Percentiles rank a stretch among this genome's conserved stretches.
Conservation (phyloP, 2,888 invertebrate species). For the Campopleginae sp. region DNA sequence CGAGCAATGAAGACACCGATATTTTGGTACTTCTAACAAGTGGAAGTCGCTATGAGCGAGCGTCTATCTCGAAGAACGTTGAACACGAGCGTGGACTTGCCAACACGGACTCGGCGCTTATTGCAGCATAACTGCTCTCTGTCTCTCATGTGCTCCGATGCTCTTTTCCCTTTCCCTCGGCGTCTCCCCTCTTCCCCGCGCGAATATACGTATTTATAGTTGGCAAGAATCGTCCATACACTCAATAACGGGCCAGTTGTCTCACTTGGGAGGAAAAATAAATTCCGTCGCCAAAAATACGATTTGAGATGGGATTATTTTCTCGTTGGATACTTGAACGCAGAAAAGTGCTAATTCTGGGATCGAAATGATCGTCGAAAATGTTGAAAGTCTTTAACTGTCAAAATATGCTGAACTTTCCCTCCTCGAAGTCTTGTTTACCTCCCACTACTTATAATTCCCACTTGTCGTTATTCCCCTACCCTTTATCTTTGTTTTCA, state of each 20-base stretch:
- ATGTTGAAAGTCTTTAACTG: slow-evolving; percentile 6
- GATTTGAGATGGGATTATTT: neutral
- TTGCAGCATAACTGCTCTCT: slow-evolving; percentile 44
- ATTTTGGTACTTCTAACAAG: slow-evolving; percentile 13
- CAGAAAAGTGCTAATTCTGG: neutral
- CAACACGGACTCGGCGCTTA: slow-evolving; percentile 52
- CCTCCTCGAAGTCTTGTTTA: slow-evolving; percentile 25
- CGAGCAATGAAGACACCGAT: neutral
- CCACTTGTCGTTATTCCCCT: slow-evolving; percentile 28
- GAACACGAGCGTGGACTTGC: slow-evolving; percentile 51
- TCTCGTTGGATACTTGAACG: neutral
- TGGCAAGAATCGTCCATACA: slow-evolving; percentile 30
- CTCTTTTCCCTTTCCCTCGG: slow-evolving; percentile 60
- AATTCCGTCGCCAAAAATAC: neutral
- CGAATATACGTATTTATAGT: slow-evolving; percentile 48
- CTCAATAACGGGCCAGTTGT: slow-evolving; percentile 16
- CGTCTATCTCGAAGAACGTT: slow-evolving; percentile 30
- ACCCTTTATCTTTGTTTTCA: neutral
- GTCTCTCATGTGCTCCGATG: slow-evolving; percentile 48
- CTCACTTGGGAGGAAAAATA: neutral
- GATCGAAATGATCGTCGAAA: slow-evolving; percentile 7
- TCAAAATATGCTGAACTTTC: slow-evolving; percentile 24
- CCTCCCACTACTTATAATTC: slow-evolving; percentile 30
- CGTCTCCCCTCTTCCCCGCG: neutral
- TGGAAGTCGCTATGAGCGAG: neutral